Evolutionary conservation across 92 coral and sea anemone genomes (phyloP).

Genomic region (Isaurus tuberculatus): DNA sequence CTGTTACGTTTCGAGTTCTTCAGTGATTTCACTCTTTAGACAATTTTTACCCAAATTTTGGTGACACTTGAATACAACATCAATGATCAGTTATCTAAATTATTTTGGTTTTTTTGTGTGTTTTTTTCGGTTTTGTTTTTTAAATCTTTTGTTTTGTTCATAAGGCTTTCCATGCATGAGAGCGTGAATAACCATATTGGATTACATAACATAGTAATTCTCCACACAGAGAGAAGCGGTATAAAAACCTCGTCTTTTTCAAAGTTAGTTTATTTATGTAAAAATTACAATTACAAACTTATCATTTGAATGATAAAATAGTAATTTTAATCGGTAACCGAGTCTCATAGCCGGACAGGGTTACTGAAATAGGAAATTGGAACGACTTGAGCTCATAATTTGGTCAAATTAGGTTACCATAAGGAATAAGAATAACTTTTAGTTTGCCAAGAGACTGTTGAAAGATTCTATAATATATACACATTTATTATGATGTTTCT

Average conservation of each 20-base stretch:
- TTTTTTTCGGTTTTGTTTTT: not conserved
- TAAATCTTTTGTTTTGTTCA: constrained; percentile 11
- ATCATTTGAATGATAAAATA: constrained; percentile 15
- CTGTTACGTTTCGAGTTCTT: too few species aligned
- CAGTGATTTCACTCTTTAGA: too few species aligned
- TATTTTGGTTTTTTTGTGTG: not conserved
- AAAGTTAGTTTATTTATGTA: constrained; percentile 44
- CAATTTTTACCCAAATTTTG: too few species aligned
- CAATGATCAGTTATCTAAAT: too few species aligned
- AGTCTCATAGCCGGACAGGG: constrained; percentile 6
- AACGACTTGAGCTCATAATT: not conserved
- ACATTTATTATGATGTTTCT: not conserved
- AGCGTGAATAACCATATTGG: constrained; percentile 36
- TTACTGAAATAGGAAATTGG: not conserved
- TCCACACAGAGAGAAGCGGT: constrained; percentile 27
- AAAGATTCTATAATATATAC: constrained; percentile 43
- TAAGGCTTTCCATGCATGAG: not conserved
- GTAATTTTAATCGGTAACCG: constrained; percentile 11
- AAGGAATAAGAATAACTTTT: too few species aligned
- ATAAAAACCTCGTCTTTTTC: constrained; percentile 30
- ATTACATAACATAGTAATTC: constrained; percentile 17
- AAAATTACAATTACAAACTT: constrained; percentile 1
- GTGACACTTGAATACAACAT: too few species aligned
- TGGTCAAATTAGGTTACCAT: not conserved
- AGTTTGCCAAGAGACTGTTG: constrained; percentile 24